Percentiles rank a stretch among this genome's conserved stretches.
phyloP scores from a whole-genome alignment of 1,140 invertebrate species.

The Nylanderia fulva region DNA sequence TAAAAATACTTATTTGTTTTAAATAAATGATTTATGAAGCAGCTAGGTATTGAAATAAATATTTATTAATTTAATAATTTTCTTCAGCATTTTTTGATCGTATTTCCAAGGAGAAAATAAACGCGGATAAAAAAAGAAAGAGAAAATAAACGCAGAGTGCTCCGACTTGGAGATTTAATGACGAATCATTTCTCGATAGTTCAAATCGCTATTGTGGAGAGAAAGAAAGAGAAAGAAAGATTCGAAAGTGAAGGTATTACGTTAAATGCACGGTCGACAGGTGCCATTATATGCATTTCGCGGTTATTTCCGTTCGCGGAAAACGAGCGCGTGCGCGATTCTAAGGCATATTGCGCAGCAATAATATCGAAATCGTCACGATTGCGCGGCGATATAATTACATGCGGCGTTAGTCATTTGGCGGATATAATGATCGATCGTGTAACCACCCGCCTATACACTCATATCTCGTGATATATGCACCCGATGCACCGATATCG shows the following conservation, averaged over 20 bases:
- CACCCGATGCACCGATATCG: neutral
- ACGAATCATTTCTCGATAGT: neutral
- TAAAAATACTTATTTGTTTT: too few relatives aligned
- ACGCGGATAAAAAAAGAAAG: neutral
- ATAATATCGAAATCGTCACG: neutral
- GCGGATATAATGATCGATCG: slow-evolving; percentile 21
- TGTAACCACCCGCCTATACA: neutral
- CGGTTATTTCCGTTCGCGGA: slow-evolving; percentile 9
- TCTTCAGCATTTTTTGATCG: too few relatives aligned
- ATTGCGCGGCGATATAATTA: slow-evolving; percentile 22
- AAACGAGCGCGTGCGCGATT: neutral
- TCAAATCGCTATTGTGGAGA: neutral
- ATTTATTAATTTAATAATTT: too few relatives aligned
- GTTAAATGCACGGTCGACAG: neutral
- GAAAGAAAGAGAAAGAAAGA: neutral
- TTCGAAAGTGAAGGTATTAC: neutral
- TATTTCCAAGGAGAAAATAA: neutral
- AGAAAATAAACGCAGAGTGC: neutral
- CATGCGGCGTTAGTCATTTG: slow-evolving; percentile 25
- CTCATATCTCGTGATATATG: neutral
- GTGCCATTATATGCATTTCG: neutral
- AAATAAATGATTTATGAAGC: too few relatives aligned
- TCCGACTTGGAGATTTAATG: neutral
- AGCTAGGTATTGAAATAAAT: too few relatives aligned
- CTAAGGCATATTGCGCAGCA: slow-evolving; percentile 9